phyloP scores from a whole-genome alignment of 2,113 vertebrate species.

The Hippocampus mohnikei region DNA sequence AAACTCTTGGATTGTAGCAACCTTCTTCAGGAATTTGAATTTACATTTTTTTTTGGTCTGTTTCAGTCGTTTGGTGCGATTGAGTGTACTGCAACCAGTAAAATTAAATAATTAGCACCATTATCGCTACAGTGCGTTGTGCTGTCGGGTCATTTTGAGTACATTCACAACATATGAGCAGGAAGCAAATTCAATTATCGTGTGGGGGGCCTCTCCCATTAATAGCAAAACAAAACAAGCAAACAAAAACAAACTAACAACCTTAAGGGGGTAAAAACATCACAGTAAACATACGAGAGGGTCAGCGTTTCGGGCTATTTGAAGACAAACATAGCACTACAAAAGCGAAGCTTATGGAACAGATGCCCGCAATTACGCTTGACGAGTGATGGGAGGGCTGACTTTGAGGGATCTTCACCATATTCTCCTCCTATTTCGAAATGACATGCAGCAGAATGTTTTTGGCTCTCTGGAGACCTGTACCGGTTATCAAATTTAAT shows the following conservation, averaged over 20 bases:
- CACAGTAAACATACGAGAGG: neutral
- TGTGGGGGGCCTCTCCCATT: neutral
- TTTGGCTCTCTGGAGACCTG: conserved; percentile 62
- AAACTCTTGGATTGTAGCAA: too few species aligned
- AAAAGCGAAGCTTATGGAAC: neutral
- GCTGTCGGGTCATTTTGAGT: too few species aligned
- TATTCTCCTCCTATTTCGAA: conserved; percentile 40
- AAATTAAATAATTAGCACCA: too few species aligned
- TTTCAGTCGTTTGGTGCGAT: too few species aligned
- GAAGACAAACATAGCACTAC: neutral
- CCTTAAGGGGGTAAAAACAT: neutral
- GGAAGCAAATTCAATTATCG: neutral
- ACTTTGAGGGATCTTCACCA: conserved; percentile 48
- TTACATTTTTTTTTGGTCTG: too few species aligned
- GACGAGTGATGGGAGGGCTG: conserved; percentile 28
- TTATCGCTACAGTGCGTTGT: too few species aligned
- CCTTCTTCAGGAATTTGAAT: too few species aligned
- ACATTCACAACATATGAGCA: neutral
- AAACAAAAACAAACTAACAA: neutral
- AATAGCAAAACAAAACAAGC: too few species aligned
- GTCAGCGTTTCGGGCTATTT: neutral
- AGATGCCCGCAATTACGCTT: neutral
- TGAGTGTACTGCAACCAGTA: too few species aligned
- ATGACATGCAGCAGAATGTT: conserved; percentile 57
- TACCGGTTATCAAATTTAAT: conserved; percentile 75